A percentile compares a stretch with the other conserved stretches of the same genome.
These are phyloP conservation scores for Boloria euphrosyne DNA, from an alignment of 2,888 invertebrate species.

Conservation along the genomic window DNA sequence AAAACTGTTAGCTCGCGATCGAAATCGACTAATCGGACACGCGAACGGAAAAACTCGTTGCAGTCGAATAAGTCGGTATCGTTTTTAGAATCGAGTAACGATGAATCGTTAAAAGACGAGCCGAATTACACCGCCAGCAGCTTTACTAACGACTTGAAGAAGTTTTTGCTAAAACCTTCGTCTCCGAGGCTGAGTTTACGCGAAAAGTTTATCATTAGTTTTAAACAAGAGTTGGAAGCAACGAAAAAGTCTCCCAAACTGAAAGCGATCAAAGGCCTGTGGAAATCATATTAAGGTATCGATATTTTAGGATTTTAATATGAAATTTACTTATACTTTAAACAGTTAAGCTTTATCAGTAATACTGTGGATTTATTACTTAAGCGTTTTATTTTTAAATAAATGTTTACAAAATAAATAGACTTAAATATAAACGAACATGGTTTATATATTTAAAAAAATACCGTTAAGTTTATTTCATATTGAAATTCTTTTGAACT, in stretches of 20 bases:
- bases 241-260: conserved; percentile 75
- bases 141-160: conserved; percentile 78
- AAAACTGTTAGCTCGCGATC: conserved; percentile 49
- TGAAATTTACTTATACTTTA: background rate
- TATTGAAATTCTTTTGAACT: too few species aligned
- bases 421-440: too few species aligned
- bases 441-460: too few species aligned
- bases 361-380: too few species aligned
- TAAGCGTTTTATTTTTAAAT: too few species aligned
- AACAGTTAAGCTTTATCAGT: too few species aligned
- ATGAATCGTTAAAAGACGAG: conserved; percentile 69
- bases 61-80: conserved; percentile 78
- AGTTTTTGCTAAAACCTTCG: conserved; percentile 72
- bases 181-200: conserved; percentile 71
- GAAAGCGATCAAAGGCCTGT: conserved; percentile 76
- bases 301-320: background rate
- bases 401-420: too few species aligned
- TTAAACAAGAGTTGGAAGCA: conserved; percentile 75
- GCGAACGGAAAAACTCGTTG: conserved; percentile 69
- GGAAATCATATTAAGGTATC: conserved; percentile 72
- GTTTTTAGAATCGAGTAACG: conserved; percentile 72
- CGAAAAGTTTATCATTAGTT: conserved; percentile 75
- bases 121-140: conserved; percentile 78
- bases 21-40: conserved; percentile 50
- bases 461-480: too few species aligned